A percentile compares a stretch with the other conserved stretches of the same genome.
phyloP scores from a whole-genome alignment of 2,113 vertebrate species.

The Cottus gobio region DNA sequence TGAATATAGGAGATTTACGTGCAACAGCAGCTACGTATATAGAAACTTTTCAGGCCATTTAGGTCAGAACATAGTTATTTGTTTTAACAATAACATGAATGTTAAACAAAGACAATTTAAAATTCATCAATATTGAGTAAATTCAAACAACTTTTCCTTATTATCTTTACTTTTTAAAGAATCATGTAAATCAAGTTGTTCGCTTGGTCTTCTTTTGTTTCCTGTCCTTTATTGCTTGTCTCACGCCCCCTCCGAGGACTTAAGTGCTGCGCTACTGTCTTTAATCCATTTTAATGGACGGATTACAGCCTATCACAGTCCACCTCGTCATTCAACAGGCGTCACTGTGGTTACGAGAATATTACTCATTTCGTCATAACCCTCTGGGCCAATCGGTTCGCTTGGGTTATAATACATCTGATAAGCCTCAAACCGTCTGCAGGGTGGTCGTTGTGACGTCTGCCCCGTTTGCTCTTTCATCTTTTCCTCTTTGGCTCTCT shows the following conservation, averaged over 20 bases:
- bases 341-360: conserved; percentile 74
- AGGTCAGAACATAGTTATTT: not conserved
- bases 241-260: not conserved
- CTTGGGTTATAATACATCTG: conserved; percentile 69
- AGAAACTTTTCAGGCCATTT: not conserved
- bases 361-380: conserved; percentile 67
- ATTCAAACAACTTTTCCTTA: not conserved
- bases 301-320: conserved; percentile 74
- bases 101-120: not conserved
- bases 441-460: conserved; percentile 62
- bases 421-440: conserved; percentile 67
- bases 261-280: conserved; percentile 65
- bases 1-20: not conserved
- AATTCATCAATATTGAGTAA: not conserved
- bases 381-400: conserved; percentile 58
- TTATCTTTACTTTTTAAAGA: not conserved
- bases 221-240: not conserved
- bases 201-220: not conserved
- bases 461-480: conserved; percentile 16
- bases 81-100: not conserved
- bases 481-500: not conserved
- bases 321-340: conserved; percentile 63
- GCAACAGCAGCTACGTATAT: not conserved
- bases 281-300: conserved; percentile 83
- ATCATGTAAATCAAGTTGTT: not conserved